Evolutionary conservation across 2,797 vertebrate species (phyloP), one percentile per base, ranked within the genome.

Genomic region (Sciurus vulgaris): DNA sequence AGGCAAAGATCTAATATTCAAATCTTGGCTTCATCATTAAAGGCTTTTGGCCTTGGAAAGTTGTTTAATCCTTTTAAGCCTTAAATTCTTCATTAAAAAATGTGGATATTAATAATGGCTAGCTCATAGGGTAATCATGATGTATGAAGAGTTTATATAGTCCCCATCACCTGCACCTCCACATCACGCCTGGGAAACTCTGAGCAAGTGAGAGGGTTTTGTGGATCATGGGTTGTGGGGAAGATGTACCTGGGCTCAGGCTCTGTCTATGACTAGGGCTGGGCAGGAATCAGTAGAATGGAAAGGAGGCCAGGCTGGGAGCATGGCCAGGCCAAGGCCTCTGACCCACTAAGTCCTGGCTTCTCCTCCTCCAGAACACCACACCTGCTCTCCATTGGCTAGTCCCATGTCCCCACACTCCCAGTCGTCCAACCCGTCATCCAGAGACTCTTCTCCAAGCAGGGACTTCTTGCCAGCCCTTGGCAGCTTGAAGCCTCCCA

Each of bases 401-500:
- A 99, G 99, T 97, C 99, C 99, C 17, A 99, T 99, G 99, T 99
- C 99, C 67, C 99, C 99, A 26, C 99, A 99, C 98, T 99, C 99
- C 12, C 98, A 99, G 70, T 99, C 99, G 14, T 99, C 99, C 98
- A 99, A 99, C 96, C 99, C 99, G 4, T 99, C 99, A 5, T 99
- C 99, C 14, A 98, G 99, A 88, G 99, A 99, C 98, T 99, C 99
- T 7, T 99, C 99, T 51, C 99, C 99, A 83, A 99, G 99, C 98
- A 98, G 99, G 1, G 99, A 99, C 98, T 99, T 99, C 96, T 99
- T 99, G 89, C 99, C 99, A 44, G 99, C 99, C 47, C 98, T 99
- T 3, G 98, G 97, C 98, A 98, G 97, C 96, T 89, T 98, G 69
- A 99, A 99, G 96, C 99, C 99, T 15, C 99, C 99, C 97, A 99